Percentiles rank a stretch among this genome's conserved stretches.
Conservation (phyloP, 2,113 vertebrate species). For the Meleagris gallopavo region DNA sequence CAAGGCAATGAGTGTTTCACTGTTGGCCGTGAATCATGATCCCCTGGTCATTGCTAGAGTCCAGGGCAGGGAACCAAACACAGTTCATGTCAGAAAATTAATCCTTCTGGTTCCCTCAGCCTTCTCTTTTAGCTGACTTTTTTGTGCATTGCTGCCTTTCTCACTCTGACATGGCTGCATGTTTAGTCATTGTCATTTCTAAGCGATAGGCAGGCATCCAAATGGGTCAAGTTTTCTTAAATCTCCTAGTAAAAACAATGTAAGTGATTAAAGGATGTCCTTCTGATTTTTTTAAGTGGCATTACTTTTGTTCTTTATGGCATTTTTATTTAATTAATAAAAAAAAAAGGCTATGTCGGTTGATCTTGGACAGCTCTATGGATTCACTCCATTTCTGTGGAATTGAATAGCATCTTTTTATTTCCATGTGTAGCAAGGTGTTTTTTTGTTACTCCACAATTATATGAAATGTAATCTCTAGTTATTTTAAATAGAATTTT, state of each 20-base stretch:
- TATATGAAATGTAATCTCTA: conserved; percentile 16
- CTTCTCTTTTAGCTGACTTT: not conserved
- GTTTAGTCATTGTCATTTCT: not conserved
- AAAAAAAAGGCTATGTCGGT: not conserved
- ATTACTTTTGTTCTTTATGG: not conserved
- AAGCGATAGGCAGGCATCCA: not conserved
- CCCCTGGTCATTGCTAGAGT: not conserved
- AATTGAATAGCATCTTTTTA: not conserved
- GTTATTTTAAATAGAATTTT: conserved; percentile 25
- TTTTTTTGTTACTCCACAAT: not conserved
- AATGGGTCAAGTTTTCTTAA: not conserved
- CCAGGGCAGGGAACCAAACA: not conserved
- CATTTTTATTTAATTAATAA: not conserved
- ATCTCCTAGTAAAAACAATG: not conserved
- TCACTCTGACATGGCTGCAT: not conserved
- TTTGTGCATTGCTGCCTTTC: not conserved
- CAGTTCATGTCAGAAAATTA: not conserved
- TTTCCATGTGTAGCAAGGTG: not conserved
- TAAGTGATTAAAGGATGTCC: not conserved
- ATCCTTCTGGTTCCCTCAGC: not conserved
- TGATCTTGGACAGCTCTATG: not conserved
- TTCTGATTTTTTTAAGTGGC: not conserved
- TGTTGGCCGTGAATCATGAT: accelerated
- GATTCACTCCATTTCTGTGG: not conserved
- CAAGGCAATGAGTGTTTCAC: not conserved